Evolutionary conservation across 2,797 vertebrate genomes (phyloP), one percentile per base, ranked within the genome.

Genomic region (Lutjanus argentimaculatus): DNA sequence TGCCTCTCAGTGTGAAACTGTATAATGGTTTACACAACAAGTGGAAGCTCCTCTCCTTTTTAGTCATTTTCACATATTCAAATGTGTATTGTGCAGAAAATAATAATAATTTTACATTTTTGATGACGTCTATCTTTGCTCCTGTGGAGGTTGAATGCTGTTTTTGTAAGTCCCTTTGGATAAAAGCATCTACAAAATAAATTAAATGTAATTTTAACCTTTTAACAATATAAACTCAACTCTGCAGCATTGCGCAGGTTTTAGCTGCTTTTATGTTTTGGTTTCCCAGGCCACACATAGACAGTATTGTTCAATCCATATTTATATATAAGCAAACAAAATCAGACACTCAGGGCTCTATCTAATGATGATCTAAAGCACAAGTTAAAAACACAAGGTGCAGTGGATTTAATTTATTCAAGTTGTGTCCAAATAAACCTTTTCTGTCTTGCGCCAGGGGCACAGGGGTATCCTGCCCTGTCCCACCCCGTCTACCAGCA

Each of bases 1-100:
- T 67, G 17, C 61, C 79, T 86, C 81, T 72, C 62, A 82, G 48
- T 88, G 83, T 91, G 91, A 90, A 91, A 85, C 88, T 81, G 70
- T 82, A 84, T 83, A 88, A 93, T 88, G 81, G 81, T 92, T 93
- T 86, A 84, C 82, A 93, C 89, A 92, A 93, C 81, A 87, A 91
- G 79, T 85, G 84, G 79, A 77, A 48, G 72, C 64, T 85, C 72
- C 72, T 72, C 59, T 85, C 22, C 30, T 65, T 87, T 90, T 61
- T 81, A 59, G 19, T 30, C 15, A 57, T 56, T 77, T 68, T 70
- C 42, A 58, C 57, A 67, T 52, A 22, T 85, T 85, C 19, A 55
- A 12, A 81, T 71, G 53, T 63, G 49, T 74, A 13, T 71, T 61
- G 25, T 56, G 10, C 56, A 45, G 46, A 46, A 72, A 77, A 9